Conservation (phyloP, 2,888 invertebrate species). For the Erebia epiphron region DNA sequence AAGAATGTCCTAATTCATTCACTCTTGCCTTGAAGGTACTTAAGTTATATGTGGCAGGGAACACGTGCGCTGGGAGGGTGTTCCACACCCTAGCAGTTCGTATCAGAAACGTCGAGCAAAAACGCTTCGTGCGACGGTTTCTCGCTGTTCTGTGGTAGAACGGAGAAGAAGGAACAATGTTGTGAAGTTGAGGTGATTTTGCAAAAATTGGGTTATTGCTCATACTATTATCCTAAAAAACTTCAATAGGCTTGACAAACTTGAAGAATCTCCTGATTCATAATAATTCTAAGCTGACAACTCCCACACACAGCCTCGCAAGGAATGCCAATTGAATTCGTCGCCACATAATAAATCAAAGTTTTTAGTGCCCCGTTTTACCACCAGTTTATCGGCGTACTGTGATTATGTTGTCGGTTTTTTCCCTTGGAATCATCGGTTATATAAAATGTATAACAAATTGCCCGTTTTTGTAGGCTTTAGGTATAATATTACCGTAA, state of each 20-base stretch:
- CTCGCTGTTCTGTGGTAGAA: no score
- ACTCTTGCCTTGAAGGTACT: no score
- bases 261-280: not conserved
- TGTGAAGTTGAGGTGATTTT: not conserved
- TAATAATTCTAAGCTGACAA: constrained; percentile 20
- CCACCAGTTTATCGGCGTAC: constrained; percentile 34
- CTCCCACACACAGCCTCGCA: constrained; percentile 41
- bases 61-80: no score
- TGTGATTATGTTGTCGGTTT: constrained; percentile 25
- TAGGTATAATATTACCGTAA: not conserved
- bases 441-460: constrained; percentile 13
- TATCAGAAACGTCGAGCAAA: no score
- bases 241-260: not conserved
- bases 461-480: constrained; percentile 2
- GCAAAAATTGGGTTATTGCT: no score
- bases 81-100: no score
- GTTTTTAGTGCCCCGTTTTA: constrained; percentile 29
- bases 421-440: constrained; percentile 15
- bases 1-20: not conserved
- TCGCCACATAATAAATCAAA: constrained; percentile 48
- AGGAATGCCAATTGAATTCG: constrained; percentile 58
- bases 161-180: no score
- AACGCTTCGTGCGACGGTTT: no score
- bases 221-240: not conserved
- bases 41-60: no score